A percentile compares a stretch with the other conserved stretches of the same genome.
Evolutionary conservation across 2,888 invertebrate genomes (phyloP).

Genomic region (Pheosia tremula): DNA sequence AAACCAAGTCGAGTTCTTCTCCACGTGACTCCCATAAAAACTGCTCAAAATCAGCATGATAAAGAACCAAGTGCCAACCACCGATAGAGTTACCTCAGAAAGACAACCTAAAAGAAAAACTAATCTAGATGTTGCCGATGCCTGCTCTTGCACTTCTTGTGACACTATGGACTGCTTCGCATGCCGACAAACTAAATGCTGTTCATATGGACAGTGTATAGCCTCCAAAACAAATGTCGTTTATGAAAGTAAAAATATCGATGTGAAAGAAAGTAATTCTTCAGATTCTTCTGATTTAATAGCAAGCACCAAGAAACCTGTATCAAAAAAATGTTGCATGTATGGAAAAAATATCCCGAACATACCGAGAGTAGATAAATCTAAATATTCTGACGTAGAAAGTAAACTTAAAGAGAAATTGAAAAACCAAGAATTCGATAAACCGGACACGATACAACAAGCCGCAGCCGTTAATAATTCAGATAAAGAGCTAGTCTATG

Average conservation of each 20-base stretch:
- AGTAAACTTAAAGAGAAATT: slow-evolving; percentile 3
- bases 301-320: slow-evolving; percentile 8
- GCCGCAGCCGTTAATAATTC: too few species aligned
- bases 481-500: slow-evolving; percentile 8
- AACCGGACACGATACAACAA: not conserved
- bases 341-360: slow-evolving; percentile 9
- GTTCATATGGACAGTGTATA: slow-evolving; percentile 31
- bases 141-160: slow-evolving; percentile 58
- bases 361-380: slow-evolving; percentile 9
- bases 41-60: slow-evolving; percentile 27
- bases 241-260: slow-evolving; percentile 17
- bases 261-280: not conserved
- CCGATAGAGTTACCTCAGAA: slow-evolving; percentile 10
- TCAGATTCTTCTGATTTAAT: not conserved
- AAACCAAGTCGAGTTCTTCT: slow-evolving; percentile 1
- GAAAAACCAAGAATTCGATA: slow-evolving; percentile 2
- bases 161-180: slow-evolving; percentile 47
- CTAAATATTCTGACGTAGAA: slow-evolving; percentile 5
- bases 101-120: slow-evolving; percentile 5
- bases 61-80: slow-evolving; percentile 5
- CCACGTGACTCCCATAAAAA: slow-evolving; percentile 29
- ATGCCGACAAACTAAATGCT: slow-evolving; percentile 31
- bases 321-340: slow-evolving; percentile 5
- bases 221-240: slow-evolving; percentile 35
- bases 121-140: slow-evolving; percentile 7